A percentile compares a stretch with the other conserved stretches of the same genome.
Conservation (phyloP, 92 coral and sea anemone genomes). For the Plumapathes pennacea region DNA sequence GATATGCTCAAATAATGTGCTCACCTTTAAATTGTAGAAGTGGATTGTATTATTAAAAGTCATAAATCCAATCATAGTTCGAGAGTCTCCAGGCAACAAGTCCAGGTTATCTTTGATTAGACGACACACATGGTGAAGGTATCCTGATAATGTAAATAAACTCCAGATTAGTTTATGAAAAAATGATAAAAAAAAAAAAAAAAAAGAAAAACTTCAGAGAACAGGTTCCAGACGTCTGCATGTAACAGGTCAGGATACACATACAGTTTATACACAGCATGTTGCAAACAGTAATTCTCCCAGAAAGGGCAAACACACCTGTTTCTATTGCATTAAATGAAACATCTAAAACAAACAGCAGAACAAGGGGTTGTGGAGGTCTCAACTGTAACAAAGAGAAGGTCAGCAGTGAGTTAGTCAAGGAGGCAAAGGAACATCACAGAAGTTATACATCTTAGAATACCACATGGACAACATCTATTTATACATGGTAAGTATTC, state of each 20-base stretch:
- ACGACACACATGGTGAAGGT: conserved; percentile 86
- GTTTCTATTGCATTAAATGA: conserved; percentile 98
- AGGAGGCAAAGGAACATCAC: too few relatives aligned
- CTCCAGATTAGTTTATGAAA: too few relatives aligned
- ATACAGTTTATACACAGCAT: too few relatives aligned
- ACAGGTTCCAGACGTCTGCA: background rate
- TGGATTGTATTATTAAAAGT: conserved; percentile 92
- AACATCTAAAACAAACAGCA: conserved; percentile 91
- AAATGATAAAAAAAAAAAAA: background rate
- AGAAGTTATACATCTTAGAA: too few relatives aligned
- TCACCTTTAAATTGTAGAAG: conserved; percentile 92
- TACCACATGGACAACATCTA: too few relatives aligned
- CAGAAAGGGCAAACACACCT: conserved; percentile 53
- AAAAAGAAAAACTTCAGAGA: background rate
- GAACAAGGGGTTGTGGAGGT: conserved; percentile 97
- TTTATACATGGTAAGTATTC: too few relatives aligned
- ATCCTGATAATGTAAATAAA: conserved; percentile 48
- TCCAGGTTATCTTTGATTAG: conserved; percentile 88
- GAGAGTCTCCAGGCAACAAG: conserved; percentile 89
- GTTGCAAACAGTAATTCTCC: too few relatives aligned
- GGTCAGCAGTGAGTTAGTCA: too few relatives aligned
- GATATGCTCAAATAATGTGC: too few relatives aligned
- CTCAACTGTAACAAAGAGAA: conserved; percentile 64
- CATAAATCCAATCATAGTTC: conserved; percentile 89
- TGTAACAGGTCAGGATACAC: background rate